A percentile compares a stretch with the other conserved stretches of the same genome.
phyloP scores from a whole-genome alignment of 2,888 invertebrate species.

The Cremastinae sp. region DNA sequence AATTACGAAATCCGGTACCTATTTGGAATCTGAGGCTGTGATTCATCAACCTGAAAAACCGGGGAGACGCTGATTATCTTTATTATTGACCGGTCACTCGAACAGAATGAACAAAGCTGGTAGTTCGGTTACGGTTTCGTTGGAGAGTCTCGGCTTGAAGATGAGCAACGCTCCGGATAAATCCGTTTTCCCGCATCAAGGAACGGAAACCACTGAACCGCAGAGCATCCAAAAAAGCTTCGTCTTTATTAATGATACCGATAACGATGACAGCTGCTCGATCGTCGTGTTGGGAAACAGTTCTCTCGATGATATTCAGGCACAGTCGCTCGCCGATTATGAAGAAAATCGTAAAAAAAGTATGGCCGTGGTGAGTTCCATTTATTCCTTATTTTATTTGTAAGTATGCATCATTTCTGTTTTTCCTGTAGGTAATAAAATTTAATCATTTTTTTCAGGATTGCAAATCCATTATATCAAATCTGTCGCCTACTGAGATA shows the following conservation, averaged over 20 bases:
- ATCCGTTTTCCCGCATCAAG: conserved; percentile 69
- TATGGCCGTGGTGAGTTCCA: conserved; percentile 67
- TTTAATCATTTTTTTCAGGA: conserved; percentile 69
- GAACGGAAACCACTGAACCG: conserved; percentile 56
- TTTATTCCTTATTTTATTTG: not conserved
- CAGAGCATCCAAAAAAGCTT: conserved; percentile 59
- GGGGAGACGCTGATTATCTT: no score
- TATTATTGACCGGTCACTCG: no score
- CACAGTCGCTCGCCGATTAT: conserved; percentile 69
- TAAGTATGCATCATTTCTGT: no score
- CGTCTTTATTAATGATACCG: conserved; percentile 44
- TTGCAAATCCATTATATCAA: conserved; percentile 69
- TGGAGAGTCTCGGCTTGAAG: conserved; percentile 68
- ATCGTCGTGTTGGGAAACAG: conserved; percentile 74
- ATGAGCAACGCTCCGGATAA: conserved; percentile 67
- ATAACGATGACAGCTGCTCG: conserved; percentile 70
- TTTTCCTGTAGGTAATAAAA: no score
- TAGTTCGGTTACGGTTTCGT: conserved; percentile 29
- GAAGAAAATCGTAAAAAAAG: conserved; percentile 71
- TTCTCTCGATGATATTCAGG: conserved; percentile 70
- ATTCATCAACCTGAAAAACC: no score
- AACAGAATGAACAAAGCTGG: no score
- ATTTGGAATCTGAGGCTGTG: not conserved
- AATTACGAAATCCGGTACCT: not conserved
- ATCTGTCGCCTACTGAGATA: conserved; percentile 79